Percentiles rank a stretch among this genome's conserved stretches.
These are phyloP conservation scores for Tychaedon coryphoeus DNA, from an alignment of 2,113 vertebrate species.

Conservation along the genomic window DNA sequence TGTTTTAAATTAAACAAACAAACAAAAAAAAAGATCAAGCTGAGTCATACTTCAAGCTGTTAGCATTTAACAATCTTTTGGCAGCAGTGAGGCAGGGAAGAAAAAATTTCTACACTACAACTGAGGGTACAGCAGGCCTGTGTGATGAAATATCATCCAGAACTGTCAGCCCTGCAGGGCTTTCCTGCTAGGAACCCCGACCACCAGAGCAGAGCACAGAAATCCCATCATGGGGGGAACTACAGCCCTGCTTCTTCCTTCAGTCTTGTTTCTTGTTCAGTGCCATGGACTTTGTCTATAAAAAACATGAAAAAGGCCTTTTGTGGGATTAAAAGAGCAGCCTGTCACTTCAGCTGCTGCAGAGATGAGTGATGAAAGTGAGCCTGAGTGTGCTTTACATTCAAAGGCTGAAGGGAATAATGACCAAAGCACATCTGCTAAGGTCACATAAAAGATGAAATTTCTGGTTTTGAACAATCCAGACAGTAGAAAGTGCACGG, in stretches of 20 bases:
- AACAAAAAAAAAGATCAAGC: not conserved
- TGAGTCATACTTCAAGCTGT: not conserved
- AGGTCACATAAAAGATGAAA: slow-evolving; percentile 26
- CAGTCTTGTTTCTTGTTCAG: not conserved
- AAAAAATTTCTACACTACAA: not conserved
- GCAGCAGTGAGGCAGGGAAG: not conserved
- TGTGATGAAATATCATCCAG: not conserved
- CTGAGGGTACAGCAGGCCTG: not conserved
- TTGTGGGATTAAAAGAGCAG: not conserved
- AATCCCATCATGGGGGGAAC: not conserved
- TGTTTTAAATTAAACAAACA: not conserved
- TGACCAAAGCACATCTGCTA: not conserved
- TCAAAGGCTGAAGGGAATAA: not conserved
- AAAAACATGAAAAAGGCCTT: not conserved
- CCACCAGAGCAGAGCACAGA: not conserved
- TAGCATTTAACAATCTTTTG: not conserved
- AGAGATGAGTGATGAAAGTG: not conserved
- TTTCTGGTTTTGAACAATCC: not conserved
- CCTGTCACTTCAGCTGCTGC: not conserved
- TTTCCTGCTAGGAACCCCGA: fast-evolving
- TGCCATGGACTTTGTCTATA: not conserved
- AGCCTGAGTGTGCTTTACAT: not conserved
- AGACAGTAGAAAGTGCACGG: not conserved
- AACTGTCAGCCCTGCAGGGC: not conserved
- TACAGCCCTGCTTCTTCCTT: not conserved